Evolutionary conservation across 2,888 invertebrate genomes (phyloP).

Genomic region (Onchidella celtica): DNA sequence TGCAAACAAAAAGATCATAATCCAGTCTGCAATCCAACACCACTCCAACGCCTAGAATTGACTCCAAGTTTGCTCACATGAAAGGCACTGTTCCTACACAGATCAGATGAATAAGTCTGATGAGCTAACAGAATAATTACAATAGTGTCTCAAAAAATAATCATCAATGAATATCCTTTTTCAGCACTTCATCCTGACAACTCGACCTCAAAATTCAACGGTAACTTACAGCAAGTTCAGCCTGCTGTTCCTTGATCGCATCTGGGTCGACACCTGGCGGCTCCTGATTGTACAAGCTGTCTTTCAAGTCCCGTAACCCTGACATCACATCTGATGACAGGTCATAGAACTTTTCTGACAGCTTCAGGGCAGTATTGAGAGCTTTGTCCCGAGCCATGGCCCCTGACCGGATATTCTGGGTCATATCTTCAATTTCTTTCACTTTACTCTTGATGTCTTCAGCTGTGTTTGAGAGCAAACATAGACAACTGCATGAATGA

Average conservation of each 20-base stretch:
- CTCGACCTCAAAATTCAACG: too few species aligned
- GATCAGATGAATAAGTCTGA: too few species aligned
- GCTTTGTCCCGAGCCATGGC: conserved; percentile 66
- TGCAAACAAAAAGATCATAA: too few species aligned
- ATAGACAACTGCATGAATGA: background rate
- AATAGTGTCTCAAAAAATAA: too few species aligned
- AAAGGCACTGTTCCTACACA: too few species aligned
- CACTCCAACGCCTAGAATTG: too few species aligned
- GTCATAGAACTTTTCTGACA: conserved; percentile 74
- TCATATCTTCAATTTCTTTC: conserved; percentile 68
- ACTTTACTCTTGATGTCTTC: conserved; percentile 76
- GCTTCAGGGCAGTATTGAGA: conserved; percentile 68
- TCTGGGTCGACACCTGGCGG: conserved; percentile 76
- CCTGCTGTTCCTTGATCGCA: conserved; percentile 77
- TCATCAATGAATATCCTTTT: too few species aligned
- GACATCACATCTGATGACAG: conserved; percentile 74
- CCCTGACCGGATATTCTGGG: conserved; percentile 64
- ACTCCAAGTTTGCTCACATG: too few species aligned
- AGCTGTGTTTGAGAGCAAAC: conserved; percentile 67
- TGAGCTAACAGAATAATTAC: too few species aligned
- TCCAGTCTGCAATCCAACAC: too few species aligned
- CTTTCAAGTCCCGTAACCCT: conserved; percentile 76
- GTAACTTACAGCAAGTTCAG: conserved; percentile 74
- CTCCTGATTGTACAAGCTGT: conserved; percentile 77
- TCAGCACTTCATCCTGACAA: too few species aligned